phyloP scores from a whole-genome alignment of 2,113 vertebrate genomes.

The Planiliza haematocheilus region DNA sequence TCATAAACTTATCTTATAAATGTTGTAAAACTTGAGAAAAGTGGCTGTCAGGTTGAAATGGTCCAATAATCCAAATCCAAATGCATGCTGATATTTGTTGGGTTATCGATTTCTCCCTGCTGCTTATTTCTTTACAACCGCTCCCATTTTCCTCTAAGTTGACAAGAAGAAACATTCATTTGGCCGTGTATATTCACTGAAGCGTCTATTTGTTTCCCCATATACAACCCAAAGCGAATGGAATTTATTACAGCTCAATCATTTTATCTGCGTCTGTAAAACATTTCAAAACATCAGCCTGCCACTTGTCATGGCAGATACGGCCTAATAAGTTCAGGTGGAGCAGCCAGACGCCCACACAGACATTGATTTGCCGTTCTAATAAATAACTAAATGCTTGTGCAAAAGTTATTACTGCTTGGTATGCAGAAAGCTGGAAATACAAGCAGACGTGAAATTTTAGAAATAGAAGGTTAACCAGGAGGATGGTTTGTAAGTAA shows the following conservation, averaged over 20 bases:
- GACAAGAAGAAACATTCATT: constrained; percentile 55
- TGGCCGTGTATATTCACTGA: constrained; percentile 36
- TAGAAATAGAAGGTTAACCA: constrained; percentile 27
- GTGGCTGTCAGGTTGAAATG: constrained; percentile 49
- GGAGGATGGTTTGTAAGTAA: constrained; percentile 30
- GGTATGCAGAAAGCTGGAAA: constrained; percentile 35
- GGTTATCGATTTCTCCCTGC: constrained; percentile 65
- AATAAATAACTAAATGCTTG: constrained; percentile 66
- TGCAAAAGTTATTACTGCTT: constrained; percentile 49
- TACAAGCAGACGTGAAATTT: constrained; percentile 28
- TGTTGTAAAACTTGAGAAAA: constrained; percentile 52
- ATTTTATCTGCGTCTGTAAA: constrained; percentile 63
- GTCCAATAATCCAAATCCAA: constrained; percentile 57
- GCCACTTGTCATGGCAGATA: constrained; percentile 38
- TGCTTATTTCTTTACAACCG: constrained; percentile 55
- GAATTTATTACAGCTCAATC: constrained; percentile 62
- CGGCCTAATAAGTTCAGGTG: constrained; percentile 49
- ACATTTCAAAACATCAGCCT: constrained; percentile 56
- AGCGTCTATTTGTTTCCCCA: constrained; percentile 46
- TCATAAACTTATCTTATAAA: constrained; percentile 55
- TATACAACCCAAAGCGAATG: constrained; percentile 45
- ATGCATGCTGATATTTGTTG: constrained; percentile 50
- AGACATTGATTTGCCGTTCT: constrained; percentile 62
- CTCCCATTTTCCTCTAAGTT: constrained; percentile 50
- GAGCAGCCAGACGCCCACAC: constrained; percentile 36